Base-by-base conservation (phyloP, 2,113 vertebrate species). In the Melanerpes formicivorus region DNA sequence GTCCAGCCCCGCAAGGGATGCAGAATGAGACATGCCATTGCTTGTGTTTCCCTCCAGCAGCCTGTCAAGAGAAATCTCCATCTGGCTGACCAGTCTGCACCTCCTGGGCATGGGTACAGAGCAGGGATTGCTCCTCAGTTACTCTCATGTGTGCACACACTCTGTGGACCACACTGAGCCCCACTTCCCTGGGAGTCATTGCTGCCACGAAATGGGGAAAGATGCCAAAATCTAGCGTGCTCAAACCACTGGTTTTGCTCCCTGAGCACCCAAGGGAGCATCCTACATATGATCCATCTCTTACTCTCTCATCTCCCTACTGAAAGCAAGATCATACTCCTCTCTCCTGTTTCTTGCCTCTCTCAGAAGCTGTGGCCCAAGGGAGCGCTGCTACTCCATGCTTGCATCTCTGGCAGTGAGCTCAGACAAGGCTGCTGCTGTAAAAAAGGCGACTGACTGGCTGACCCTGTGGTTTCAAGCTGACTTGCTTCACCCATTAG, bases 41-140 rank as follows among this genome's bases (percentile, higher is more conserved):
- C 87, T 84, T 90, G 30, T 72, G 50, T 94, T 58, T 90, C 91
- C 95, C 88, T 81, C 80, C 75, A 81, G 94, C 70, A 60, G 83
- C 70, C 92, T 94, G 80, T 97, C 96, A 92, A 78, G 87, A 95
- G 83, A 85, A 59, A 96, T 95, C 80, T 93, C 94, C 92, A 70
- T 91, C 76, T 90, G 89, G 50, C 55, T 72, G 71, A 56, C 54
- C 88, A 88, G 37, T 52, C 76, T 80, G 55, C 21, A 73, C 81
- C 87, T 96, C 80, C 78, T 56, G 52, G 94, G 67, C 85, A 81
- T 4, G 29, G 93, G 90, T 74, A 46, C 58, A 52, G 83, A 48
- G 8, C 3, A 18, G 87, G 58, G 86, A 84, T 92, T 74, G 14
- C 64, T 92, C 88, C 80, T 92, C 80, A 52, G 27, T 71, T 87